Base-by-base conservation (phyloP, 2,113 vertebrate genomes). In the Cottus gobio region DNA sequence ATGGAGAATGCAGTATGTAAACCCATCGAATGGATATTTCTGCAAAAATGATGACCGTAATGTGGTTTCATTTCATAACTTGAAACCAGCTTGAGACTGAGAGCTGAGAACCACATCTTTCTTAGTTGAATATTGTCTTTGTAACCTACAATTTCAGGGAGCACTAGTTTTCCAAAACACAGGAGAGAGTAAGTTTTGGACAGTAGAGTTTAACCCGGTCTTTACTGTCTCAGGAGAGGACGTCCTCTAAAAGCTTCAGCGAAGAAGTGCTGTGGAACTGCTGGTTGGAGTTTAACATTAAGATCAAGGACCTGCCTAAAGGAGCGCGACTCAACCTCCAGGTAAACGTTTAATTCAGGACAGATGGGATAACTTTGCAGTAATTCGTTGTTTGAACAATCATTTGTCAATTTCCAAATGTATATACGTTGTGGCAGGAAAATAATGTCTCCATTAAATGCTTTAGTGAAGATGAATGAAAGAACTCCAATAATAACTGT, bases 251-350 rank as follows among this genome's bases (percentile, higher is more conserved):
- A 70, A 95, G 95, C 54, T 99, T 99, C 89, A 97, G 94, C 0
- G 98, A 99, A 67, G 98, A 99, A 82, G 97, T 99, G 57, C 91
- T 99, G 30, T 99, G 98, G 98, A 99, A 99, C 74, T 91, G 92
- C 81, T 99, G 98, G 98, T 93, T 99, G 60, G 97, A 99, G 86
- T 99, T 99, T 71, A 95, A 95, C 85, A 97, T 98, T 37, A 97
- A 97, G 86, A 98, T 99, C 81, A 98, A 95, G 79, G 98, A 99
- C 81, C 93, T 99, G 69, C 97, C 98, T 28, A 98, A 96, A 90
- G 98, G 98, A 26, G 96, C 97, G 0, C 94, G 99, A 1, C 93
- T 99, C 50, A 99, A 96, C 88, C 95, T 99, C 24, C 97, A 99
- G 93, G 93, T 93, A 44, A 68, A 34, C 36, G 1, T 44, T 22